Evolutionary conservation across 2,888 invertebrate genomes (phyloP).

Genomic region (Tholera decimalis): DNA sequence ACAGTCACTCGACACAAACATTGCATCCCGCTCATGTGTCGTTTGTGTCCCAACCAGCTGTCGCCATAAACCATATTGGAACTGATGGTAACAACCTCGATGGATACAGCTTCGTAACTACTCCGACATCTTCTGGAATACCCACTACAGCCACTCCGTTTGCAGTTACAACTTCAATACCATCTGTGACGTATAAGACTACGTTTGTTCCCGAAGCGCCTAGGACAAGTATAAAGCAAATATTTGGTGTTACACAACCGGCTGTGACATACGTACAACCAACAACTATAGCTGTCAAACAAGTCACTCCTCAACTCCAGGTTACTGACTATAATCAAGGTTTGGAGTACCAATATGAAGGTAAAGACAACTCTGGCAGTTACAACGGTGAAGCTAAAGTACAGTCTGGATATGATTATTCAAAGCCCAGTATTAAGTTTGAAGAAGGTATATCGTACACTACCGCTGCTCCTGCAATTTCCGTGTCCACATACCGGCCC

Average conservation of each 20-base stretch:
- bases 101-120: constrained; percentile 82
- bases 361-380: constrained; percentile 65
- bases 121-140: constrained; percentile 85
- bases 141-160: constrained; percentile 86
- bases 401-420: constrained; percentile 79
- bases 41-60: constrained; percentile 80
- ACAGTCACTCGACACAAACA: constrained; percentile 69
- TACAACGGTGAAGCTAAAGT: constrained; percentile 51
- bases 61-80: constrained; percentile 84
- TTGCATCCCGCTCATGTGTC: constrained; percentile 77
- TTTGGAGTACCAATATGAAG: constrained; percentile 74
- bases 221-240: constrained; percentile 84
- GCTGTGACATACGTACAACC: constrained; percentile 86
- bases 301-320: constrained; percentile 77
- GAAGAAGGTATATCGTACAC: constrained; percentile 83
- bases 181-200: constrained; percentile 81
- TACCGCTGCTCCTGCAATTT: constrained; percentile 78
- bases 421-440: constrained; percentile 82
- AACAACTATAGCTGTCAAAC: constrained; percentile 76
- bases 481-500: constrained; percentile 82
- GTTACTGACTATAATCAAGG: constrained; percentile 78
- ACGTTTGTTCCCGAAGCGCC: constrained; percentile 83
- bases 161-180: constrained; percentile 82
- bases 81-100: constrained; percentile 81
- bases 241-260: constrained; percentile 86